Percentiles rank a stretch among this genome's conserved stretches.
These are phyloP conservation scores for Dichetophora obliterata DNA, from an alignment of 2,888 invertebrate genomes.

Conservation along the genomic window DNA sequence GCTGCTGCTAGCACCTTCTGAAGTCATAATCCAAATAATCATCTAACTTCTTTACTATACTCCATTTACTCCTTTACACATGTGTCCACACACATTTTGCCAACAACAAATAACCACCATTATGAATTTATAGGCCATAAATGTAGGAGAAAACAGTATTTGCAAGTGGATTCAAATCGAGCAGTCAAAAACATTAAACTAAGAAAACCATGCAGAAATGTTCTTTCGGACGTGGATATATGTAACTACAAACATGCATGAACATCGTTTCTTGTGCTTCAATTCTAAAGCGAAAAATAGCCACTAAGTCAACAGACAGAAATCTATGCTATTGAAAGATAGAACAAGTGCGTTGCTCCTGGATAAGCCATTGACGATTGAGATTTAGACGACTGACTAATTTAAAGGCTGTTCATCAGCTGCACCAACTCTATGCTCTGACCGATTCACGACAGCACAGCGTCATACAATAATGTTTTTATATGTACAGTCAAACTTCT, in stretches of 20 bases:
- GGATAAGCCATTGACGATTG: neutral
- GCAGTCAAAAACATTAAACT: neutral
- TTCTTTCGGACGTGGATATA: neutral
- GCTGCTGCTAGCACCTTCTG: too few relatives aligned
- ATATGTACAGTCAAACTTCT: too few relatives aligned
- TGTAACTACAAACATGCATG: neutral
- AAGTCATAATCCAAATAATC: too few relatives aligned
- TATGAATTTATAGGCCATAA: too few relatives aligned
- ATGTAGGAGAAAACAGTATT: neutral
- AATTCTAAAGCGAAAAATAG: neutral
- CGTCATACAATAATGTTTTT: neutral
- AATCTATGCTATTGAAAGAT: neutral
- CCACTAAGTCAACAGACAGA: neutral
- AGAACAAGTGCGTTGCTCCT: constrained; percentile 18
- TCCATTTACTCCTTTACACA: too few relatives aligned
- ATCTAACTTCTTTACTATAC: too few relatives aligned
- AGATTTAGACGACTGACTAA: neutral
- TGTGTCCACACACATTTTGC: too few relatives aligned
- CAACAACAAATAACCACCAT: too few relatives aligned
- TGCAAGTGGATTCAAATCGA: neutral
- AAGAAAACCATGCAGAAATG: neutral
- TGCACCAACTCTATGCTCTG: neutral
- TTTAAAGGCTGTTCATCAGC: too few relatives aligned
- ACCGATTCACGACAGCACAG: neutral
- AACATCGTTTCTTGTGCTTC: too few relatives aligned